These are phyloP conservation scores for Vidua macroura DNA, from an alignment of 2,113 vertebrate genomes.

Conservation along the genomic window DNA sequence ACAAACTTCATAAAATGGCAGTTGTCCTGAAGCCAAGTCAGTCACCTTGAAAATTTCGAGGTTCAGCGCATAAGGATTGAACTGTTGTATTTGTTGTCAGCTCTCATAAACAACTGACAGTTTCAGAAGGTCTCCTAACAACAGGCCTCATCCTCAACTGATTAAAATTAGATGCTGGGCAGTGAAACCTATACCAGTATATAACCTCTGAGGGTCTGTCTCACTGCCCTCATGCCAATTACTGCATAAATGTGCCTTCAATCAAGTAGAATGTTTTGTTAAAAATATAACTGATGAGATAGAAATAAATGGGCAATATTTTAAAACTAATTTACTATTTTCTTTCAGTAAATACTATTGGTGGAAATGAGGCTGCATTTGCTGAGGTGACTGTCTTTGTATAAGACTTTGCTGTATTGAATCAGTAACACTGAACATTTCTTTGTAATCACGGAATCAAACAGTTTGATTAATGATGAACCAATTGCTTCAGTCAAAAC, in stretches of 20 bases:
- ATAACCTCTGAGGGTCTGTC: background rate
- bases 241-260: background rate
- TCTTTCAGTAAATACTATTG: background rate
- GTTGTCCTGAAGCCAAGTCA: slow-evolving; percentile 30
- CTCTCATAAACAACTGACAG: background rate
- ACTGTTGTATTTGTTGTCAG: slow-evolving; percentile 15
- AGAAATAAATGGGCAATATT: background rate
- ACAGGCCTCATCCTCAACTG: background rate
- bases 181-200: background rate
- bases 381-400: background rate
- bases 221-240: background rate
- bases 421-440: background rate
- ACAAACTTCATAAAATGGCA: background rate
- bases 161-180: slow-evolving; percentile 14
- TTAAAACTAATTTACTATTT: background rate
- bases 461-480: background rate
- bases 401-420: background rate
- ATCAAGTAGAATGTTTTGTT: background rate
- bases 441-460: background rate
- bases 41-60: slow-evolving; percentile 39
- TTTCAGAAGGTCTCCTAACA: slow-evolving; percentile 5
- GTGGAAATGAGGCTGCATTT: background rate
- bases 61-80: background rate
- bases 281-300: background rate
- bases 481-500: background rate